Evolutionary conservation across 2,797 vertebrate species (phyloP).

Genomic region (Poeciliopsis turneri): DNA sequence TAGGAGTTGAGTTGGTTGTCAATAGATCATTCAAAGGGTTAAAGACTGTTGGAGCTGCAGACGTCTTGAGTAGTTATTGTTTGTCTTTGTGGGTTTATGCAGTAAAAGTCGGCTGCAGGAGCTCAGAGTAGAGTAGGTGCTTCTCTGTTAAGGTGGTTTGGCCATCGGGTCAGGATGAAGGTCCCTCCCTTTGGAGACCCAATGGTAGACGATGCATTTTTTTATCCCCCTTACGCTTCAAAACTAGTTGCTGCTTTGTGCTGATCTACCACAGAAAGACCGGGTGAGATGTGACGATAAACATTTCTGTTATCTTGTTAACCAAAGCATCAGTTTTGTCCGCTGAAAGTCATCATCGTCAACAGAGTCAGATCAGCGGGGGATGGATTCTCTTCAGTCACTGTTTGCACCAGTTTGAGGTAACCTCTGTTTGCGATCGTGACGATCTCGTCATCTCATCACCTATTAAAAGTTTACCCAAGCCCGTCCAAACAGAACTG

Average conservation of each 20-base stretch:
- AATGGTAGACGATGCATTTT: not conserved
- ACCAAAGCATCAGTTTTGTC: not conserved
- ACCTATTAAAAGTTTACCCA: constrained; percentile 25
- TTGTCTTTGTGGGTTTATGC: not conserved
- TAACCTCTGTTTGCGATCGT: constrained; percentile 18
- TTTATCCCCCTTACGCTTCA: not conserved
- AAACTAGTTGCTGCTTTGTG: not conserved
- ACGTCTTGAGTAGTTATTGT: not conserved
- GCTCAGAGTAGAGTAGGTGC: not conserved
- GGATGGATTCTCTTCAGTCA: too few relatives aligned
- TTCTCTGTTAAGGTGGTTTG: not conserved
- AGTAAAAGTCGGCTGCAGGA: not conserved
- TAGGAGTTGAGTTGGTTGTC: too few relatives aligned
- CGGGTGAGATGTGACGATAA: not conserved
- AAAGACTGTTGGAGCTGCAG: not conserved
- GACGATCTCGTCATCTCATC: not conserved
- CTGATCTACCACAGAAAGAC: not conserved
- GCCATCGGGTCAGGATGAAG: not conserved
- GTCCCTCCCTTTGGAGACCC: not conserved
- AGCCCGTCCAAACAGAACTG: constrained; percentile 45
- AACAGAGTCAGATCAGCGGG: not conserved
- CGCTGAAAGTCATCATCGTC: not conserved
- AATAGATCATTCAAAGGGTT: not conserved
- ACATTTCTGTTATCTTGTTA: not conserved
- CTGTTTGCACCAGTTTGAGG: not conserved